Evolutionary conservation across 2,797 vertebrate genomes (phyloP), one percentile per base, ranked within the genome.

Genomic region (Semotilus atromaculatus): DNA sequence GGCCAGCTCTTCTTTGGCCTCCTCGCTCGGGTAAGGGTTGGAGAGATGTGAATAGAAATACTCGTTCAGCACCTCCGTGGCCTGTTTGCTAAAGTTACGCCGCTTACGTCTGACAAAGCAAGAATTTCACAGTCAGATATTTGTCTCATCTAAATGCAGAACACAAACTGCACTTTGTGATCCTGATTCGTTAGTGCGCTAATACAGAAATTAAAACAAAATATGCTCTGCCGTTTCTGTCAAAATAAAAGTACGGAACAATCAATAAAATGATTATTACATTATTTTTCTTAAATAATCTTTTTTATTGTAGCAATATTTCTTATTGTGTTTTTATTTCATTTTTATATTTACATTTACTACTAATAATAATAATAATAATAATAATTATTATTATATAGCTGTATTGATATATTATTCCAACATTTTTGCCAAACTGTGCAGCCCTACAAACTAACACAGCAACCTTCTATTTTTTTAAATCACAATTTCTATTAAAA

Each of bases 21-120:
- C 98, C 96, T 99, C 98, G 83, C 98, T 99, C 94, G 98, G 98
- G 92, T 99, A 99, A 29, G 98, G 98, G 96, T 99, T 99, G 93
- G 98, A 99, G 92, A 99, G 96, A 93, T 99, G 98, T 81, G 98
- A 99, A 95, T 99, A 99, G 95, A 99, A 99, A 94, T 99, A 99
- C 93, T 99, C 98, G 85, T 99, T 99, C 94, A 99, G 96, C 91
- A 97, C 97, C 93, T 99, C 98, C 0, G 98, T 99, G n/a, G 98
- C 98, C 93, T 99, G 98, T 93, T 99, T 99, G 95, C 98, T 99
- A 95, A 99, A 99, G 91, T 99, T 99, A 90, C 98, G 97, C 87
- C 98, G 97, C 94, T 99, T 99, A 87, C 98, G 96, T 90, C 98
- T 99, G 90, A 43, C 8, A 74, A 88, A 31, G 89, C 51, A 86